Base-by-base conservation (phyloP, 2,113 vertebrate genomes). In the Aix galericulata region DNA sequence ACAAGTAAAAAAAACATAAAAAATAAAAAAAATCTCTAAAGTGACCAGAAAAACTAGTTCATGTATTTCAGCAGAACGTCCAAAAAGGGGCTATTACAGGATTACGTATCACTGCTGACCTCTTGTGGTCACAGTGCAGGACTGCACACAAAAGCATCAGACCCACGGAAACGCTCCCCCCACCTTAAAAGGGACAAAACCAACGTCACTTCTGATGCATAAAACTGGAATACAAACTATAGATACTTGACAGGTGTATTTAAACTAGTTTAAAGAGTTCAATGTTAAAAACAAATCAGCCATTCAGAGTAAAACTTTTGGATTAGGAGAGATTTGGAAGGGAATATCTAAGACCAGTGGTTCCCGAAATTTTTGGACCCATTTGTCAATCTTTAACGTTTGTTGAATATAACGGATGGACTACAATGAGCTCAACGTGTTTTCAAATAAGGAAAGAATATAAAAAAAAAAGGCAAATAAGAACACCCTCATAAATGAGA, bases 11-110 rank as follows among this genome's bases (percentile, higher is more conserved):
- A 31, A 31, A n/a, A 3, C 32, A 44, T 3, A 44, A 44, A n/a
- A 3, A 34, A 44, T 3, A 44, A 44, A 48, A 11, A 48, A 48
- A 48, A 48, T 55, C 3, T 42, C 42, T 42, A 67, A 89, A 82
- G 36, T 34, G 68, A 64, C 7, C 5, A 34, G 42, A 26, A 85
- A 75, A 63, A 40, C 38, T 9, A 16, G 3, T 14, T 8, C 58
- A 67, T n/a, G 26, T 21, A 7, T 10, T 20, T 2, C 1, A 17
- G 40, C 42, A 8, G 17, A 20, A 1, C 6, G 1, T 1, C 11
- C 17, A 6, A 5, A 5, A 21, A 44, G 4, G 26, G 5, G 26
- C 4, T 10, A 31, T 21, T 6, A 29, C 62, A 18, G 1, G 40
- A 29, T 29, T 27, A 59, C 7, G 84, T 59, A 31, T 81, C 82